A percentile compares a stretch with the other conserved stretches of the same genome.
Conservation (phyloP, 2,888 invertebrate species). For the Dione vanillae region DNA sequence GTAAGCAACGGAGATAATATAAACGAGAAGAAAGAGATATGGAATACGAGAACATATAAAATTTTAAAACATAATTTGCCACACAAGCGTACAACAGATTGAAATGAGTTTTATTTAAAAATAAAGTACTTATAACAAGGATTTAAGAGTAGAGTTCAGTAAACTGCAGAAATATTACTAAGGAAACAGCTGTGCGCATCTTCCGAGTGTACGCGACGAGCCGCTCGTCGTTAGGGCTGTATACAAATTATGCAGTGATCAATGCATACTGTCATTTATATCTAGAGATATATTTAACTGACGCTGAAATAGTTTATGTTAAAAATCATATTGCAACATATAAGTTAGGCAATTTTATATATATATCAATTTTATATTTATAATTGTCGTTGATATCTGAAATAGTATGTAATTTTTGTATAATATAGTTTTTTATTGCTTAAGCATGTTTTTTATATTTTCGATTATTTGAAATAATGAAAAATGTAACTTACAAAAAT, state of each 20-base stretch:
- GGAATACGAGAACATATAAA: background rate
- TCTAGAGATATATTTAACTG: no score
- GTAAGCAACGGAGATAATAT: no score
- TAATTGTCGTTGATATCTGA: no score
- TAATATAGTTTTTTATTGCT: no score
- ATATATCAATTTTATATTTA: no score
- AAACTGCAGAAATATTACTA: slow-evolving; percentile 54
- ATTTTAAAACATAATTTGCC: background rate
- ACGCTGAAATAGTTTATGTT: no score
- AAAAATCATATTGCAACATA: no score
- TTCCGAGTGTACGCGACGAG: slow-evolving; percentile 20
- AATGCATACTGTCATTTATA: background rate
- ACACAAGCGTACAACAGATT: slow-evolving; percentile 5
- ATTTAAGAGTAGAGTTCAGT: slow-evolving; percentile 44
- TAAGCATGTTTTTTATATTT: no score
- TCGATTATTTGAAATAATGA: no score
- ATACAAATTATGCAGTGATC: background rate
- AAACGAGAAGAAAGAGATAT: background rate
- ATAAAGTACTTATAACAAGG: slow-evolving; percentile 38
- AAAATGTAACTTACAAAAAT: no score
- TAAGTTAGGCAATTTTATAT: no score
- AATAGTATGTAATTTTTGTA: no score
- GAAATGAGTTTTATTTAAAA: slow-evolving; percentile 13
- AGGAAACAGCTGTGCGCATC: slow-evolving; percentile 47
- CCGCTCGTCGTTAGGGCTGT: slow-evolving; percentile 24